Evolutionary conservation across 2,797 vertebrate genomes (phyloP), one percentile per base, ranked within the genome.

Genomic region (Eupleurogrammus muticus): DNA sequence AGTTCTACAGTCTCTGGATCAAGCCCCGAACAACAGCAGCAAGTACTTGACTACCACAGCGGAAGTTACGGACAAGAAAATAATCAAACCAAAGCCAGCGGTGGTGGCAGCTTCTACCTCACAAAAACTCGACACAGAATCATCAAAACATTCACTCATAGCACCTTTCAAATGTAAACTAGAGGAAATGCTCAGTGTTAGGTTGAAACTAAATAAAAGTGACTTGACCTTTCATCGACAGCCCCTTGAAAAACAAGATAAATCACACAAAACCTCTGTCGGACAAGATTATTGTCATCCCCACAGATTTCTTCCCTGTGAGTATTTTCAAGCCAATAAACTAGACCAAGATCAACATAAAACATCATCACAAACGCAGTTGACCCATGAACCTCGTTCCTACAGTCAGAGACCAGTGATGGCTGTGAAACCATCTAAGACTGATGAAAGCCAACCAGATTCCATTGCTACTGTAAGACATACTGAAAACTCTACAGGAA

Each of bases 341-440:
- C 11, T 23, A 68, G 35, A 65, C 17, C 55, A 60, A 44, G 66
- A 75, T 5, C 38, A 19, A 10, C 38, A 20, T 17, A 70, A 63
- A 53, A 51, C 19, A 66, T 35, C 75, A 49, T 64, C 34, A 21
- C 77, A 75, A 10, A 55, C 75, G 2, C 60, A 23, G 66, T 61
- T 61, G 53, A 60, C 50, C 62, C 42, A 57, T 46, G 70, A 85
- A 38, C n/a, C 21, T 19, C 23, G 0, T 21, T 36, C 54, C 66
- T 17, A 12, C 28, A 81, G 44, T 74, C 71, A 67, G 52, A 59
- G 66, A 50, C 85, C 86, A 56, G 50, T 87, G 48, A 85, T 87
- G 77, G 85, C 81, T 71, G 85, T 83, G 4, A 91, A 82, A 55
- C 82, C 83, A 48, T 88, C 74, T 0, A 87, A 84, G 38, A 90